Evolutionary conservation across 2,113 vertebrate species (phyloP).

Genomic region (Hucho hucho): DNA sequence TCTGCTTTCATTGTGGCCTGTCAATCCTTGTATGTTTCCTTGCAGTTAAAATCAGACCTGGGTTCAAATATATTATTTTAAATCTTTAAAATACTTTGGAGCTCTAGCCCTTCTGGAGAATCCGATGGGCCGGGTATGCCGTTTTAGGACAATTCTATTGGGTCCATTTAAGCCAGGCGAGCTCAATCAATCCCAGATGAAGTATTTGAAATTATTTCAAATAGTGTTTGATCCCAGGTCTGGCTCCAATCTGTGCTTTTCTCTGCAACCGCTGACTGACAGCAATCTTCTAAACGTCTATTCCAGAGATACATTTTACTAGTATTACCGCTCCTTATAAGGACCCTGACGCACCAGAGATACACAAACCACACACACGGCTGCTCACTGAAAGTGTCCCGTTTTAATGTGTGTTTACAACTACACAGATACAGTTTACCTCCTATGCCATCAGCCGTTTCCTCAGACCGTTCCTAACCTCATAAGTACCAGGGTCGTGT

Average conservation of each 20-base stretch:
- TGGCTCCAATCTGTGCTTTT: background rate
- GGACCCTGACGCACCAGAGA: slow-evolving; percentile 67
- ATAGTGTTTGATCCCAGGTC: too few species aligned
- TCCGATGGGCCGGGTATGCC: too few species aligned
- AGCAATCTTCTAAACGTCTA: slow-evolving; percentile 55
- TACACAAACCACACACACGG: slow-evolving; percentile 37
- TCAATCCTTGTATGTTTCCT: background rate
- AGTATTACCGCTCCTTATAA: slow-evolving; percentile 38
- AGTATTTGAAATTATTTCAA: too few species aligned
- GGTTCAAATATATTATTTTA: too few species aligned
- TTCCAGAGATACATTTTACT: slow-evolving; percentile 40
- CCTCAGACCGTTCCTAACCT: slow-evolving; percentile 46
- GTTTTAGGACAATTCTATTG: too few species aligned
- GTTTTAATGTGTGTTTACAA: slow-evolving; percentile 26
- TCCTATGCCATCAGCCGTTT: slow-evolving; percentile 71
- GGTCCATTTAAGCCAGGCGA: too few species aligned
- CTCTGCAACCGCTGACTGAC: too few species aligned
- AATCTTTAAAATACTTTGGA: too few species aligned
- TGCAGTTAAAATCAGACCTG: background rate
- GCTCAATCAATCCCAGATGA: too few species aligned
- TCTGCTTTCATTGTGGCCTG: background rate
- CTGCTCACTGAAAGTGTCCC: background rate
- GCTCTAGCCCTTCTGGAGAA: too few species aligned
- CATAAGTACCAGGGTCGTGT: background rate
- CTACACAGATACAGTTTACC: slow-evolving; percentile 70